Percentiles rank a stretch among this genome's conserved stretches.
These are phyloP conservation scores for Hippocampus abdominalis DNA, from an alignment of 2,113 vertebrate genomes.

Conservation along the genomic window DNA sequence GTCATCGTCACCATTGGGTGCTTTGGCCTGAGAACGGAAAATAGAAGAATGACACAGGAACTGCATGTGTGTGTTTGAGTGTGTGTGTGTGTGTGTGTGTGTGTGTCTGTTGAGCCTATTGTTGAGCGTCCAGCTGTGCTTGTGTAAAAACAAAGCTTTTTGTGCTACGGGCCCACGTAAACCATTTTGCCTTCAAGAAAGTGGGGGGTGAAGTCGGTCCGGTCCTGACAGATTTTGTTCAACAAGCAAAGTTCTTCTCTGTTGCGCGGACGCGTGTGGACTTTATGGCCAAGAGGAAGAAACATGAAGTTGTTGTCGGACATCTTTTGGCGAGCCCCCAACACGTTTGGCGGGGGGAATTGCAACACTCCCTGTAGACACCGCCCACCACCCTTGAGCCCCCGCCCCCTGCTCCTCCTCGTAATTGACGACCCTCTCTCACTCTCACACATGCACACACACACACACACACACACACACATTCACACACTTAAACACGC, in stretches of 20 bases:
- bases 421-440: background rate
- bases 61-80: background rate
- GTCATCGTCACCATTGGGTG: background rate
- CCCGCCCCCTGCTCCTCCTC: background rate
- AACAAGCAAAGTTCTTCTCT: no score
- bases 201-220: background rate
- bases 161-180: background rate
- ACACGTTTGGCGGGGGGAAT: background rate
- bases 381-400: background rate
- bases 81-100: background rate
- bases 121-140: slow-evolving; percentile 7
- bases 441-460: background rate
- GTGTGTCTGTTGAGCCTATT: background rate
- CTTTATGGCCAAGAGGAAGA: background rate
- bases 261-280: no score
- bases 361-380: background rate
- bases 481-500: background rate
- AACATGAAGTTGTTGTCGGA: background rate
- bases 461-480: background rate
- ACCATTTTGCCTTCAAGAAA: background rate
- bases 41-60: background rate
- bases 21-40: background rate
- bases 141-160: background rate
- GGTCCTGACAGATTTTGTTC: no score
- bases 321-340: background rate